These are phyloP conservation scores for Colletes latitarsis DNA, from an alignment of 1,140 invertebrate genomes.

Conservation along the genomic window DNA sequence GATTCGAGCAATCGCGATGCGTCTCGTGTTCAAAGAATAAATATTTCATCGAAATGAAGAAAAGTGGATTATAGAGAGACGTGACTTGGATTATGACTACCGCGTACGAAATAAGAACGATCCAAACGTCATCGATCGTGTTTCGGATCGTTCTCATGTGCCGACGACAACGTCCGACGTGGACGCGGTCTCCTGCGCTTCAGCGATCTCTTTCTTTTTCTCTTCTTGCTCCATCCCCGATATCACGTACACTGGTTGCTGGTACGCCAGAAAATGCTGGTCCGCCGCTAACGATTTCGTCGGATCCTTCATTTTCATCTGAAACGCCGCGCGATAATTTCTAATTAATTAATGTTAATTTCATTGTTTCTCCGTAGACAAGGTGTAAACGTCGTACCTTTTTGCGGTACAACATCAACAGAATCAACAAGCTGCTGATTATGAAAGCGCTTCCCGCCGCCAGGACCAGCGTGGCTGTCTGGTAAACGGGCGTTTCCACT, in stretches of 20 bases:
- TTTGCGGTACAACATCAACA: conserved; percentile 86
- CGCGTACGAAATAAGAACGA: conserved; percentile 22
- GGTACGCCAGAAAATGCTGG: conserved; percentile 76
- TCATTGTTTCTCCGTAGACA: not conserved
- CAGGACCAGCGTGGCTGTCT: conserved; percentile 86
- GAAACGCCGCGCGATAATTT: conserved; percentile 33
- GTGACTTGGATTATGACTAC: conserved; percentile 34
- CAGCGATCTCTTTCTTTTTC: conserved; percentile 54
- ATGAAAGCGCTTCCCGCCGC: conserved; percentile 87
- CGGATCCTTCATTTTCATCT: conserved; percentile 76
- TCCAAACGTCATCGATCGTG: not conserved
- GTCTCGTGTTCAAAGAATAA: conserved; percentile 53
- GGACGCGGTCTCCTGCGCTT: conserved; percentile 35
- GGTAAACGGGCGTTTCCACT: conserved; percentile 86
- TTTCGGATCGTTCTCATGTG: conserved; percentile 20
- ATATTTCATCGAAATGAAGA: conserved; percentile 44
- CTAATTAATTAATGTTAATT: not conserved
- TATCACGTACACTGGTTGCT: conserved; percentile 78
- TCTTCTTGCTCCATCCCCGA: conserved; percentile 76
- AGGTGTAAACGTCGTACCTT: conserved; percentile 74
- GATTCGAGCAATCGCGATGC: conserved; percentile 39
- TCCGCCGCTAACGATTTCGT: conserved; percentile 67
- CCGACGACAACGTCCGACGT: conserved; percentile 42
- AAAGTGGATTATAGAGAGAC: conserved; percentile 31
- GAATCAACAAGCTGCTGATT: conserved; percentile 86